Conservation (phyloP, 2,113 vertebrate genomes). For the Cinclus cinclus region DNA sequence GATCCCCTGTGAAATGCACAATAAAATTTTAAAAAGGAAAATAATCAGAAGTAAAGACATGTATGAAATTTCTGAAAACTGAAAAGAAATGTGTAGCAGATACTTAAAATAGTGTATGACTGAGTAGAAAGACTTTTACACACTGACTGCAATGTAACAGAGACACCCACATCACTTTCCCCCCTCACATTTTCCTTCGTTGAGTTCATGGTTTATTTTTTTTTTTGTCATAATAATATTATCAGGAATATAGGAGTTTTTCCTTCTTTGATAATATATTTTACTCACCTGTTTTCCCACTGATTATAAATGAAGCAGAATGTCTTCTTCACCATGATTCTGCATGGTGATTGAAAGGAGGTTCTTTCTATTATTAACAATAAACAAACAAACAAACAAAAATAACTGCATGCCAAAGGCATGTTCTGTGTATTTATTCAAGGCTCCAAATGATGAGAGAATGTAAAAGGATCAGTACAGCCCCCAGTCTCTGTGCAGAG, state of each 20-base stretch:
- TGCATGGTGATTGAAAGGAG: not conserved
- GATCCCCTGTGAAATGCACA: not conserved
- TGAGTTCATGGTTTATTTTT: not conserved
- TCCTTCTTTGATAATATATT: not conserved
- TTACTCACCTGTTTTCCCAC: not conserved
- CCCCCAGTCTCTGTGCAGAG: not conserved
- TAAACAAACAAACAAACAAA: not conserved
- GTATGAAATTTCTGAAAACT: not conserved
- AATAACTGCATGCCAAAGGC: not conserved
- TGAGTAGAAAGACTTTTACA: not conserved
- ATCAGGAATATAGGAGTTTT: not conserved
- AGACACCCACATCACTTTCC: not conserved
- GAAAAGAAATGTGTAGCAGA: not conserved
- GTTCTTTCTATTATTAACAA: not conserved
- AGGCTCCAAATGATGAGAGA: not conserved
- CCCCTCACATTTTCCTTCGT: not conserved
- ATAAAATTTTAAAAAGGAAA: not conserved
- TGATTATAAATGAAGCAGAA: not conserved
- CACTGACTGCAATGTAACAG: not conserved
- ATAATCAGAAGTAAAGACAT: not conserved
- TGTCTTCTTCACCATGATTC: not conserved
- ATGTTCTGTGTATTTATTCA: not conserved
- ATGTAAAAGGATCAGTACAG: not conserved
- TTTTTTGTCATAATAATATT: not conserved
- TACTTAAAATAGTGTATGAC: not conserved